Evolutionary conservation across 2,113 vertebrate genomes (phyloP).

Genomic region (Notarius lentiginosus): DNA sequence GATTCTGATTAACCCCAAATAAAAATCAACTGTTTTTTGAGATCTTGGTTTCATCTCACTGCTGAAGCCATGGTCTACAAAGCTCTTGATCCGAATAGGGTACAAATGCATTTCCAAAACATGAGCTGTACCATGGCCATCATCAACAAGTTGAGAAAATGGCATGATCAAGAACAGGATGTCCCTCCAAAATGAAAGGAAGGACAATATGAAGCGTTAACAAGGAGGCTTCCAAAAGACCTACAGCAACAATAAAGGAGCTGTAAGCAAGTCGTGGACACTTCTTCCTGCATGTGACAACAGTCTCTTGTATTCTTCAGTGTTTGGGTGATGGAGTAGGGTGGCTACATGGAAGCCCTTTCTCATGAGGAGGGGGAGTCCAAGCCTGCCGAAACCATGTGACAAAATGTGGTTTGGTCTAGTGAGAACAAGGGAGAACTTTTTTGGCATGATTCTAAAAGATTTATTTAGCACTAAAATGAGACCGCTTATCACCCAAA

Average conservation of each 20-base stretch:
- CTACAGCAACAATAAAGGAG: background rate
- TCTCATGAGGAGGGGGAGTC: background rate
- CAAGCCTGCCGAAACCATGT: background rate
- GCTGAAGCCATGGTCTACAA: background rate
- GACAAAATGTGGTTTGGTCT: background rate
- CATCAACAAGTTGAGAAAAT: background rate
- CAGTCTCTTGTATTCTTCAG: background rate
- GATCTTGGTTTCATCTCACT: background rate
- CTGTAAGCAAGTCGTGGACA: background rate
- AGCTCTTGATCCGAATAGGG: background rate
- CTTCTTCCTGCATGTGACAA: background rate
- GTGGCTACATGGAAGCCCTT: background rate
- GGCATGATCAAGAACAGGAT: background rate
- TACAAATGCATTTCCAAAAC: background rate
- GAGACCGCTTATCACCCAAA: no score
- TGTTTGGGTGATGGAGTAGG: background rate
- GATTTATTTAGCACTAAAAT: background rate
- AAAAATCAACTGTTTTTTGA: background rate
- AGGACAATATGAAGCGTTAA: background rate
- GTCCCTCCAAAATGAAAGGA: background rate
- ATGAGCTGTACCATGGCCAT: background rate
- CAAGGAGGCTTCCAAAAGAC: background rate
- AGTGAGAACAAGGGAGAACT: background rate
- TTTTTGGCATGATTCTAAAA: background rate
- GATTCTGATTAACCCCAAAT: background rate